These are phyloP conservation scores for Trichoplusia ni DNA, from an alignment of 1,140 invertebrate species.

Conservation along the genomic window DNA sequence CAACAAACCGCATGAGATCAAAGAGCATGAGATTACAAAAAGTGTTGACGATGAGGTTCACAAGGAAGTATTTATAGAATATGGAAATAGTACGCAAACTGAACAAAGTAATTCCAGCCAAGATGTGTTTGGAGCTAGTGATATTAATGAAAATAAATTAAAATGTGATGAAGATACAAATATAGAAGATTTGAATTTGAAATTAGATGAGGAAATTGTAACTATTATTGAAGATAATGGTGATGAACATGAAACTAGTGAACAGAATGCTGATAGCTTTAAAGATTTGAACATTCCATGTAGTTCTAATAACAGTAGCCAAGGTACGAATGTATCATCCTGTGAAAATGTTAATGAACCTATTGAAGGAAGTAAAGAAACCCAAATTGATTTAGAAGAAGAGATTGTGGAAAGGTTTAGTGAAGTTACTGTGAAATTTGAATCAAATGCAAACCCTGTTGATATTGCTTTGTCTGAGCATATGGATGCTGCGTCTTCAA, in stretches of 20 bases:
- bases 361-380: neutral
- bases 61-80: conserved; percentile 13
- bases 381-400: neutral
- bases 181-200: conserved; percentile 78
- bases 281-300: conserved; percentile 32
- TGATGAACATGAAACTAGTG: conserved; percentile 30
- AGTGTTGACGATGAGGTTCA: neutral
- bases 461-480: neutral
- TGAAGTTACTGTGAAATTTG: neutral
- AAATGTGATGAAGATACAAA: conserved; percentile 64
- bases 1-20: conserved; percentile 36
- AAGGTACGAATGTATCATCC: neutral
- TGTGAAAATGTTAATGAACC: neutral
- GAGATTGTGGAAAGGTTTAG: neutral
- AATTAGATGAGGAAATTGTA: conserved; percentile 52
- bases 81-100: conserved; percentile 28
- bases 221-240: conserved; percentile 33
- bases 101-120: neutral
- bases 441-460: neutral
- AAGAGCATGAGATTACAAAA: conserved; percentile 36
- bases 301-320: conserved; percentile 17
- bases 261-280: conserved; percentile 22
- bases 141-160: conserved; percentile 41
- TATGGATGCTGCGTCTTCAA: neutral
- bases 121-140: conserved; percentile 33